These are phyloP conservation scores for Thymelicus acteon DNA, from an alignment of 2,888 invertebrate species.

Conservation along the genomic window DNA sequence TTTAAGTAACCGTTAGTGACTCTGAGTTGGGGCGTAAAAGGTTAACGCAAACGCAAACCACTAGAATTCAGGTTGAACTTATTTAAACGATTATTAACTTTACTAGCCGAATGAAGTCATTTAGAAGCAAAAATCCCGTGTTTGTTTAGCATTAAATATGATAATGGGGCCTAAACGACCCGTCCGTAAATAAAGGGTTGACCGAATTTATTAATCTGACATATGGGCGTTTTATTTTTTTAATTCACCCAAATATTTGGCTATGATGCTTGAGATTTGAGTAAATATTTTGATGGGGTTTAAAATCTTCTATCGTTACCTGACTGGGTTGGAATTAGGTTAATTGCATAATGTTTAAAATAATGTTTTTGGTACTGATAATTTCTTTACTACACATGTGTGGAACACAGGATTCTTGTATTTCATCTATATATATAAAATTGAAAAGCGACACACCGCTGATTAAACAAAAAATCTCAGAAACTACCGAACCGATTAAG, in stretches of 20 bases:
- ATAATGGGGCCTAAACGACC: constrained; percentile 78
- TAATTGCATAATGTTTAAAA: no score
- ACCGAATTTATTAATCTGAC: constrained; percentile 69
- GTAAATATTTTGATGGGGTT: constrained; percentile 29
- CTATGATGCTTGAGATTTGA: constrained; percentile 39
- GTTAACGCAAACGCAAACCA: constrained; percentile 46
- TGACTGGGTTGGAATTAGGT: constrained; percentile 6
- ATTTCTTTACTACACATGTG: no score
- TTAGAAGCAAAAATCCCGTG: constrained; percentile 70
- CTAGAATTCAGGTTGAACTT: constrained; percentile 37
- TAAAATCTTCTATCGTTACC: constrained; percentile 5
- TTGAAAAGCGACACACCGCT: no score
- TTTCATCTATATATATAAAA: no score
- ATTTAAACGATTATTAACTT: constrained; percentile 47
- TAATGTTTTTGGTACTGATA: no score
- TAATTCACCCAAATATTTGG: constrained; percentile 60
- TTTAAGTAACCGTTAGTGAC: no score
- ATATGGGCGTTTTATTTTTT: constrained; percentile 52
- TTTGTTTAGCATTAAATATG: constrained; percentile 83
- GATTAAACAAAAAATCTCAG: no score
- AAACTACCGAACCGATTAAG: no score
- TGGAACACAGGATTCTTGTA: no score
- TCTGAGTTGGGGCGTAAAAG: no score
- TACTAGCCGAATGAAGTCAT: constrained; percentile 68
- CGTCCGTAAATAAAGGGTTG: constrained; percentile 79